Evolutionary conservation across 2,113 vertebrate species (phyloP).

Genomic region (Chloropsis hardwickii): DNA sequence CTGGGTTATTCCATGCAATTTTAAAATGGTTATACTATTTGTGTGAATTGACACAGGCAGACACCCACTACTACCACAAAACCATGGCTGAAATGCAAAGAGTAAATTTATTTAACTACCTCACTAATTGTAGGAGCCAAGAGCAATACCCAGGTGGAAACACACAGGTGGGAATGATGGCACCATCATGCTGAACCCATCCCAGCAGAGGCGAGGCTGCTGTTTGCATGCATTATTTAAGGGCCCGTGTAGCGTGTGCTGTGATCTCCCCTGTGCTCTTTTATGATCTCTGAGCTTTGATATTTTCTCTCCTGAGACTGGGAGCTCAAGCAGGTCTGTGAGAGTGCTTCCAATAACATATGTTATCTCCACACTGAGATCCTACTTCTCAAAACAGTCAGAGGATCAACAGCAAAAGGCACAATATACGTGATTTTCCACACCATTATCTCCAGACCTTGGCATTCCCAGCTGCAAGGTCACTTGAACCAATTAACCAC

Average conservation of each 20-base stretch:
- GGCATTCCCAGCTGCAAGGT: not conserved
- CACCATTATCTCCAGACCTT: not conserved
- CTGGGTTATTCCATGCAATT: not conserved
- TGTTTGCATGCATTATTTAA: not conserved
- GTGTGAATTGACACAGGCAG: not conserved
- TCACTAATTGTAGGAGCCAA: not conserved
- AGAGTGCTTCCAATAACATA: not conserved
- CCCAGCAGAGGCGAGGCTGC: not conserved
- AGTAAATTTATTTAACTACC: not conserved
- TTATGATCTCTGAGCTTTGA: not conserved
- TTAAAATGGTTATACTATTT: not conserved
- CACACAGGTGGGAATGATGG: not conserved
- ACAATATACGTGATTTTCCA: not conserved
- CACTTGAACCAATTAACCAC: not conserved
- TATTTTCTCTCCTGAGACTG: not conserved
- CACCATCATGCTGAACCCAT: not conserved
- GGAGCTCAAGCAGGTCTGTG: not conserved
- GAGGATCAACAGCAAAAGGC: not conserved
- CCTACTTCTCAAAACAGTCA: not conserved
- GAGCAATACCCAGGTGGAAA: not conserved
- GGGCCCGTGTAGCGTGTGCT: fast-evolving
- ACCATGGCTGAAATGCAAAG: not conserved
- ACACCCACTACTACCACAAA: not conserved
- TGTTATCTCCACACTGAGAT: not conserved
- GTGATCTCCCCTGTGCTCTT: not conserved